These are phyloP conservation scores for Callinectes sapidus DNA, from an alignment of 2,888 invertebrate species.

Conservation along the genomic window DNA sequence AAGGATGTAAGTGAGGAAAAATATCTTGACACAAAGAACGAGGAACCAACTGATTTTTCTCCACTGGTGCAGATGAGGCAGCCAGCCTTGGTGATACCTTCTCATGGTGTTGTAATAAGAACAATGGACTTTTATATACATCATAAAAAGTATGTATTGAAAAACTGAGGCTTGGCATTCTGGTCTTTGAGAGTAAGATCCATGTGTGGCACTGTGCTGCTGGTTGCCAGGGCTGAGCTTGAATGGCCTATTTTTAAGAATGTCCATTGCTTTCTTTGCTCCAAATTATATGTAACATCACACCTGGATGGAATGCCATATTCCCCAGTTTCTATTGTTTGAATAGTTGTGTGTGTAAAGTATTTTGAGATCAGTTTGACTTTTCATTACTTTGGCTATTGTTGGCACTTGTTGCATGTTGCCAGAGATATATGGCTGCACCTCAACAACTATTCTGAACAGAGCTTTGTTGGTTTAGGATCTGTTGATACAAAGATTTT, in stretches of 20 bases:
- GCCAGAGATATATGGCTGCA: neutral
- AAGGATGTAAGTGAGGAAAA: neutral
- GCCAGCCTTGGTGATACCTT: neutral
- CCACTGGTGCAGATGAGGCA: slow-evolving; percentile 15
- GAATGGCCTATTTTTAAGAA: slow-evolving; percentile 2
- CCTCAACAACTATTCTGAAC: neutral
- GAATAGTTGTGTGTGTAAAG: slow-evolving; percentile 3
- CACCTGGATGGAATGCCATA: neutral
- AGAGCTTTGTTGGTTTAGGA: slow-evolving; percentile 1
- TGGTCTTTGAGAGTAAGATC: neutral
- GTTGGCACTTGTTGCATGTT: slow-evolving; percentile 1
- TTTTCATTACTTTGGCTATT: neutral
- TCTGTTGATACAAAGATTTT: neutral
- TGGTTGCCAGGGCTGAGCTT: neutral
- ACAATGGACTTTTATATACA: neutral
- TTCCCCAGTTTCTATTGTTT: neutral
- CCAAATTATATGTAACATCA: neutral
- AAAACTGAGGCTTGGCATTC: neutral
- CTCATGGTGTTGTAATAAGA: slow-evolving; percentile 11
- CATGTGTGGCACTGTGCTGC: neutral
- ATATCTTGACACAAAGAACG: neutral
- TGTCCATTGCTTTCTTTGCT: slow-evolving; percentile 1
- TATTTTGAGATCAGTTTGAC: neutral
- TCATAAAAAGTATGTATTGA: slow-evolving; percentile 7
- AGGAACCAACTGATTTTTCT: neutral